Evolutionary conservation across 2,888 invertebrate species (phyloP), one percentile per base, ranked within the genome.

Genomic region (Fabriciana adippe): DNA sequence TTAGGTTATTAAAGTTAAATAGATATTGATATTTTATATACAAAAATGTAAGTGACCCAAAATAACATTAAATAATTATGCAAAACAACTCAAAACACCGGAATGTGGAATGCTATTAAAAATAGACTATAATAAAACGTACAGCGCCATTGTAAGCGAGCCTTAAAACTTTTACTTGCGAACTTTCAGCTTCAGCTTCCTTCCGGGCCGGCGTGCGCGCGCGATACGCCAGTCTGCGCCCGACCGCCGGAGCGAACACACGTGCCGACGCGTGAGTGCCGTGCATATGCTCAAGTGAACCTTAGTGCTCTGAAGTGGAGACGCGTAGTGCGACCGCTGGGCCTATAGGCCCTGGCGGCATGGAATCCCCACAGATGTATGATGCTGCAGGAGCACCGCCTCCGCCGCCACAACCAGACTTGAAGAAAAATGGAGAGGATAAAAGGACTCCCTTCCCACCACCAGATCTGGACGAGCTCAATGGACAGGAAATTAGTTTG

Each of bases 321-420:
- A 85, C 86, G 84, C 84, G 90, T 85, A 87, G 85, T 82, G 84
- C 85, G 86, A 89, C 90, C 90, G 85, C 88, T 84, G 89, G 89
- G 88, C 88, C 88, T 83, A 83, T 88, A 73, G 89, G 88, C 88
- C 89, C 89, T 85, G 90, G 90, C 90, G 90, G 92, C 74, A 96
- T 96, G 96, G 96, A 96, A 93, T 96, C 96, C 81, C 96, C 97
- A 76, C 96, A 96, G 92, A 96, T 97, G 96, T 97, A 97, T 94
- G 97, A 97, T 87, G 94, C 94, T 85, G 94, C 95, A 85, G 93
- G 89, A 81, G 89, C 92, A 70, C 94, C 94, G 78, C 93, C 93
- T 80, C 94, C 94, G 78, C 93, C 95, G 74, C 95, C 95, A 74
- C 94, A 94, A 77, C 93, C 94, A 72, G 93, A 93, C 82, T 88